phyloP scores from a whole-genome alignment of 2,797 vertebrate genomes.

The Neopelma chrysocephalum region DNA sequence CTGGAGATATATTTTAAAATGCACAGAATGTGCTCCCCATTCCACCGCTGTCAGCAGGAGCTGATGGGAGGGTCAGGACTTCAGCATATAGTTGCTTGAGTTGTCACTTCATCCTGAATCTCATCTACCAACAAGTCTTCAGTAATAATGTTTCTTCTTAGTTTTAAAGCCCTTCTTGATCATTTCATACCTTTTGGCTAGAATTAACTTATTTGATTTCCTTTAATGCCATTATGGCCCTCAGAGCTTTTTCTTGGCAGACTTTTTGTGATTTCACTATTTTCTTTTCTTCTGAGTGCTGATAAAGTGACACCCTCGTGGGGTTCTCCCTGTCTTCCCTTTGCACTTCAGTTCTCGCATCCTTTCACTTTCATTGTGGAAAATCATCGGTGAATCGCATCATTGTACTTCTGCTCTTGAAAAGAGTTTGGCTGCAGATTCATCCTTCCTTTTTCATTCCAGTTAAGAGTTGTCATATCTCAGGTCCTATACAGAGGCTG shows the following conservation, averaged over 20 bases:
- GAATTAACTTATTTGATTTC: not conserved
- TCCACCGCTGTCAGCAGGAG: not conserved
- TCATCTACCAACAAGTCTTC: not conserved
- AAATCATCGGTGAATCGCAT: not conserved
- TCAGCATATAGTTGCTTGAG: not conserved
- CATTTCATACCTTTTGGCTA: not conserved
- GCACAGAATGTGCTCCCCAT: not conserved
- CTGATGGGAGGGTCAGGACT: not conserved
- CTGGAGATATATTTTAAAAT: not conserved
- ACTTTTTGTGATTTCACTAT: not conserved
- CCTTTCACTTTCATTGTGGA: slow-evolving; percentile 2
- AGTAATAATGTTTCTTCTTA: not conserved
- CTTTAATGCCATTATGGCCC: not conserved
- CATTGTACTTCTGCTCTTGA: not conserved
- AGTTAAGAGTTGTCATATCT: not conserved
- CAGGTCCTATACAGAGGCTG: not conserved
- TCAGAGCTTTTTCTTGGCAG: not conserved
- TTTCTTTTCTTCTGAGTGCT: slow-evolving; percentile 18
- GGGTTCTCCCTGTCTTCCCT: not conserved
- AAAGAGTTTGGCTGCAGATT: not conserved
- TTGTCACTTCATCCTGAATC: not conserved
- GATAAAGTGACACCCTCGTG: not conserved
- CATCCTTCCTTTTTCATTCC: slow-evolving; percentile 13
- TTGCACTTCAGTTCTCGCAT: not conserved
- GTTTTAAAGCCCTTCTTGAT: not conserved